A percentile compares a stretch with the other conserved stretches of the same genome.
Conservation (phyloP, 1,140 invertebrate genomes). For the Ericerus pela region DNA sequence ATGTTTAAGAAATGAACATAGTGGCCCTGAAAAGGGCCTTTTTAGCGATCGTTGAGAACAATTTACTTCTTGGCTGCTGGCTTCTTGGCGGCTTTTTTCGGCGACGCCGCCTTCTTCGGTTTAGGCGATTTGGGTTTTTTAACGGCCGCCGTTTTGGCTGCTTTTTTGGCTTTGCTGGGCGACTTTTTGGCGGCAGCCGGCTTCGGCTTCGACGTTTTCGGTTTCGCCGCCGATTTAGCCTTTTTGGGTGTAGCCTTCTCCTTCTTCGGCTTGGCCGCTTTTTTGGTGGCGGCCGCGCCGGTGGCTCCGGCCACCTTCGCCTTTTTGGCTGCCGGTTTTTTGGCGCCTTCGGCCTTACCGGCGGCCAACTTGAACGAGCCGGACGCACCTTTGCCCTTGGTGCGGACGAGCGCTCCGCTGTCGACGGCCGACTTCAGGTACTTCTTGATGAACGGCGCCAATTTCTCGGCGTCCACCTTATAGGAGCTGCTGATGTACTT, state of each 20-base stretch:
- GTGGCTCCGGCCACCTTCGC: constrained; percentile 16
- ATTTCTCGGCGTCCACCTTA: constrained; percentile 35
- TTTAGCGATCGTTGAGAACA: constrained; percentile 10
- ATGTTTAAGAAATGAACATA: constrained; percentile 16
- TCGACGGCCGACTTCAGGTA: constrained; percentile 32
- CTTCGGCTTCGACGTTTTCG: constrained; percentile 15
- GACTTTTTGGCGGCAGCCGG: constrained; percentile 7
- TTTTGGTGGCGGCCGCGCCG: constrained; percentile 19
- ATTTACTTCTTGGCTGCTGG: constrained; percentile 18
- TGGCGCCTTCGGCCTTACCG: too few relatives aligned
- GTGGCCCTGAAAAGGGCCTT: constrained; percentile 29
- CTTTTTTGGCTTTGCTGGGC: constrained; percentile 19
- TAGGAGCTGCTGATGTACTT: constrained; percentile 37
- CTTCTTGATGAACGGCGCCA: constrained; percentile 31
- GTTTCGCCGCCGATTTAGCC: constrained; percentile 1
- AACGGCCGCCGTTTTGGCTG: constrained; percentile 17
- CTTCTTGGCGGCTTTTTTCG: constrained; percentile 18
- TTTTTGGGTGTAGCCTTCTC: constrained; percentile 20
- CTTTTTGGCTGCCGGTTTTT: constrained; percentile 7
- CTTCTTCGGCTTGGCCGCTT: constrained; percentile 15
- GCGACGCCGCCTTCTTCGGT: constrained; percentile 14
- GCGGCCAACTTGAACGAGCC: constrained; percentile 33
- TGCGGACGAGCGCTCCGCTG: constrained; percentile 29
- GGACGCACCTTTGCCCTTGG: constrained; percentile 34
- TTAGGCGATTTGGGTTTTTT: constrained; percentile 10